Evolutionary conservation across 2,113 vertebrate genomes (phyloP), one percentile per base, ranked within the genome.

Genomic region (Diphyllodes magnificus): DNA sequence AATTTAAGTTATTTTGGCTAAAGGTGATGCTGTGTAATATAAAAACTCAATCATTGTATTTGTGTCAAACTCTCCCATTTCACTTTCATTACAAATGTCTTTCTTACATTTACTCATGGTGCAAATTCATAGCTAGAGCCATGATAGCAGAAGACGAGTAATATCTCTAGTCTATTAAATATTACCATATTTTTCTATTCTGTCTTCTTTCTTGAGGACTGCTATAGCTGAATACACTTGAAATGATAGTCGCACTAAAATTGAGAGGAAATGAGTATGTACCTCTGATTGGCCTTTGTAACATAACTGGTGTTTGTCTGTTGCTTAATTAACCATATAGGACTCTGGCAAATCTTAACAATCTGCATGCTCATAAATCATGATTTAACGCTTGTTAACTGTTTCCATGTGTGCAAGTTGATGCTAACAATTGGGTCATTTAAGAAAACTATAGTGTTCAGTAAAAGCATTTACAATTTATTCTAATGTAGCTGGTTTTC

Each of bases 1-100:
- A 98, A 98, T 98, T 96, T 93, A 96, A 98, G 88, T 92, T 77
- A 93, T 82, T 97, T 95, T 91, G 96, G 83, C 96, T 97, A 30
- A 94, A 92, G 95, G 91, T 69, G 91, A 93, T 95, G 85, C 96
- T 95, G 95, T 97, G 37, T 73, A 81, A 95, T 90, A 83, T 79
- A 66, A 96, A 93, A 94, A 91, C 93, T 94, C 93, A 91, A 96
- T 97, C 97, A 97, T 88, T 97, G 96, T 93, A 90, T 96, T 88
- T 70, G 89, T 96, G 93, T 97, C 95, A 59, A 39, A 90, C 87
- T 97, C 95, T 96, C 91, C 88, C 95, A 86, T 97, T 93, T 96
- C 96, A 97, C 82, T 96, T 96, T 96, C 97, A 97, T 97, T 89
- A 93, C 96, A 95, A 92, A 92, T 92, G 95, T 97, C 90, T 95